Base-by-base conservation (phyloP, 2,888 invertebrate genomes). In the Scrobipalpa costella region DNA sequence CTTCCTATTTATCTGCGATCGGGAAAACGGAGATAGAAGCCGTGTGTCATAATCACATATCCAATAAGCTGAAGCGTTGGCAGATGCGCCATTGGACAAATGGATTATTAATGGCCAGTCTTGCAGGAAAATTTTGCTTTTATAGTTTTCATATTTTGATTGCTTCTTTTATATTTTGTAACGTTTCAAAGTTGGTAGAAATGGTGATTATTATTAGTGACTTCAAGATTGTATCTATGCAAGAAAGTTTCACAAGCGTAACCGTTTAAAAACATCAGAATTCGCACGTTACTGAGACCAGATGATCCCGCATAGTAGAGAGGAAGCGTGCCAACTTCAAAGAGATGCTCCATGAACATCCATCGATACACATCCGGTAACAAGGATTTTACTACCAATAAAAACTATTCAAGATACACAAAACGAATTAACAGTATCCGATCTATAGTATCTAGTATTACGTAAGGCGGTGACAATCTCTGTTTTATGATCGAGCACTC, bases 381-480 rank as follows among this genome's bases (percentile, higher is more conserved):
- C 75, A 80, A 82, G 82, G 5, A 86, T 84, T 86, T 75, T 84
- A 85, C 74, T 65, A 74, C 62, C 74, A 77, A 78, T 85, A 85
- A 87, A 84, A 84, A 74, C 80, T 81, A 83, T 85, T 82, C 78
- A 80, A 76, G 77, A 75, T 83, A 81, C 83, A 81, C 81, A 82
- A 85, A 77, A 81, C 77, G 84, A 83, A 88, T 86, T 86, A 87
- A 84, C 80, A 79, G 71, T 72, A 79, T 79, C 76, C 74, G 79
- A 82, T 84, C 78, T 78, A 76, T 79, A 78, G 55, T 36, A 63
- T 76, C 75, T 73, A 77, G 77, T 78, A 79, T 85, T 87, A 79
- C 84, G 80, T 83, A 86, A 89, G 68, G 73, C 82, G 88, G 88
- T 86, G 88, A 90, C 90, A 91, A 90, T 91, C 90, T 88, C 88